phyloP scores from a whole-genome alignment of 2,888 invertebrate genomes.

The Cerceris ruficornis region DNA sequence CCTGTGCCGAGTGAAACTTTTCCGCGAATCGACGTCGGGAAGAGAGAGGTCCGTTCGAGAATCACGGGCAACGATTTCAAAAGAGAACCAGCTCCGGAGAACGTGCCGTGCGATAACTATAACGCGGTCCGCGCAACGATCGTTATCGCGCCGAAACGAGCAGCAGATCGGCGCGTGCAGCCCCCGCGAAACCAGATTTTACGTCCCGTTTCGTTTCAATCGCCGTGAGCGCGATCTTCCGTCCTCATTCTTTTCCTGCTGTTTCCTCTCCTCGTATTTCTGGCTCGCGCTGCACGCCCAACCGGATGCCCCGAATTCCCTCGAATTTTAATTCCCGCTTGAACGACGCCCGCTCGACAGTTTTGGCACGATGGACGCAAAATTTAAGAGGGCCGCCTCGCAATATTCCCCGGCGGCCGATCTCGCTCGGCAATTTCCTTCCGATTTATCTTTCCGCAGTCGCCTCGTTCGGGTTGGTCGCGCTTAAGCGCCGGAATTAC shows the following conservation, averaged over 20 bases:
- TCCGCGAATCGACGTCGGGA: slow-evolving; percentile 29
- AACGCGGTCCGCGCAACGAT: slow-evolving; percentile 18
- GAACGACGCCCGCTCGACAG: slow-evolving; percentile 41
- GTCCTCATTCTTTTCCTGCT: slow-evolving; percentile 1
- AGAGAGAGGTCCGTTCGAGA: slow-evolving; percentile 4
- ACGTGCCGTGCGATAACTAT: slow-evolving; percentile 32
- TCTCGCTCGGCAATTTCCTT: slow-evolving; percentile 20
- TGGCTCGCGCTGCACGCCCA: not conserved
- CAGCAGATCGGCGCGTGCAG: not conserved
- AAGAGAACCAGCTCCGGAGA: not conserved
- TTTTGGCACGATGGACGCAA: slow-evolving; percentile 44
- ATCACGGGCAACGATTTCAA: slow-evolving; percentile 24
- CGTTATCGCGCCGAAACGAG: slow-evolving; percentile 25
- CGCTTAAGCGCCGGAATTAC: slow-evolving; percentile 36
- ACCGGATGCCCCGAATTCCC: slow-evolving; percentile 21
- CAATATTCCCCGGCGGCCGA: slow-evolving; percentile 39
- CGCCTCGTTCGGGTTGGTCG: slow-evolving; percentile 20
- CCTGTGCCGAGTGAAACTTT: slow-evolving; percentile 18
- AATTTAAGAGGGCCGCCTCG: slow-evolving; percentile 47
- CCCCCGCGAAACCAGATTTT: slow-evolving; percentile 41
- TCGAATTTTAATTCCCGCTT: slow-evolving; percentile 60
- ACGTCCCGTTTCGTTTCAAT: slow-evolving; percentile 48
- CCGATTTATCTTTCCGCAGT: slow-evolving; percentile 39
- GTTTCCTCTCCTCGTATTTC: not conserved
- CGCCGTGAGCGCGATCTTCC: slow-evolving; percentile 2